These are phyloP conservation scores for Latrodectus elegans DNA, from an alignment of 2,888 invertebrate genomes.

Conservation along the genomic window DNA sequence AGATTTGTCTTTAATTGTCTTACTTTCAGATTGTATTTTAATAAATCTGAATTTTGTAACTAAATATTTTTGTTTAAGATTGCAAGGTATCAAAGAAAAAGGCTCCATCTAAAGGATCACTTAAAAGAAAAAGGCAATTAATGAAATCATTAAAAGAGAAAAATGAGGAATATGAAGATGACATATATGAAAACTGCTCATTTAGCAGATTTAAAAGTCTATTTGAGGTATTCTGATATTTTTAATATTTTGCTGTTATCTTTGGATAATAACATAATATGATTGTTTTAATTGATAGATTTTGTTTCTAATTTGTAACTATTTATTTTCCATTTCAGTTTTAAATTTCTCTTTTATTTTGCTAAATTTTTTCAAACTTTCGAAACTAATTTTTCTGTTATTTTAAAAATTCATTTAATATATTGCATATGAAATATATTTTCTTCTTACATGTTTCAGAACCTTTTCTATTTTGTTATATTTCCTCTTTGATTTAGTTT, in stretches of 20 bases:
- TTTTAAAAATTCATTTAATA: no score
- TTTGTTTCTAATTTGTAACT: no score
- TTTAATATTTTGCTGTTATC: not conserved
- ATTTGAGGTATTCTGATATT: not conserved
- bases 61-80: not conserved
- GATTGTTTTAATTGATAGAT: not conserved
- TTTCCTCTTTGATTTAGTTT: no score
- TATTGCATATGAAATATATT: no score
- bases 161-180: slow-evolving; percentile 33
- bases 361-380: no score
- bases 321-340: slow-evolving; percentile 1
- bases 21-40: not conserved
- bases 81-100: not conserved
- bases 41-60: no score
- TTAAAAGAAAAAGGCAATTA: slow-evolving; percentile 23
- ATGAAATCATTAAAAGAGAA: slow-evolving; percentile 14
- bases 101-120: slow-evolving; percentile 15
- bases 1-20: not conserved
- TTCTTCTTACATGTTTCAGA: no score
- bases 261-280: not conserved
- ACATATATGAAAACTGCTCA: slow-evolving; percentile 20
- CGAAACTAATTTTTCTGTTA: no score
- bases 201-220: not conserved
- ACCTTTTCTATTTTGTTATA: no score
- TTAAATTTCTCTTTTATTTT: not conserved